phyloP scores from a whole-genome alignment of 2,888 invertebrate genomes.

The Pantelozetes paolii region DNA sequence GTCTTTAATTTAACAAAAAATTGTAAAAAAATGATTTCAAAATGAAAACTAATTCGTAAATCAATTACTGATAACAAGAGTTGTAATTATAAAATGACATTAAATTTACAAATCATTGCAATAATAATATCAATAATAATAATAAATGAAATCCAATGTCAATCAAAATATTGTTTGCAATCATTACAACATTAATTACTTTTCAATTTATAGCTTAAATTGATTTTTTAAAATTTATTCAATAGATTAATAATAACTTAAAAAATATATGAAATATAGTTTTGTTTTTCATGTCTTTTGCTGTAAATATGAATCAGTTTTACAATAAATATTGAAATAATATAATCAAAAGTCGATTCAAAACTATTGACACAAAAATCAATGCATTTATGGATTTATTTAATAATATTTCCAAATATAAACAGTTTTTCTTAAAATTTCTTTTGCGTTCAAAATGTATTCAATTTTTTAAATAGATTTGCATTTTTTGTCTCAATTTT shows the following conservation, averaged over 20 bases:
- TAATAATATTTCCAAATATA: slow-evolving; percentile 8
- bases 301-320: neutral
- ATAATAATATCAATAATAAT: too few species aligned
- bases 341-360: neutral
- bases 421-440: slow-evolving; percentile 9
- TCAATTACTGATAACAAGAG: too few species aligned
- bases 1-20: too few species aligned
- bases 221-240: neutral
- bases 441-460: neutral
- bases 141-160: too few species aligned
- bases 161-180: too few species aligned
- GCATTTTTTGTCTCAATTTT: neutral
- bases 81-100: too few species aligned
- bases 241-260: neutral
- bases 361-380: slow-evolving; percentile 4
- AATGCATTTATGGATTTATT: neutral
- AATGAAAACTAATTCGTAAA: too few species aligned
- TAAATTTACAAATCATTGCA: too few species aligned
- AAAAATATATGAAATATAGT: slow-evolving; percentile 6
- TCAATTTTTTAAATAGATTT: slow-evolving; percentile 23
- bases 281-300: too few species aligned
- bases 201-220: too few species aligned
- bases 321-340: neutral
- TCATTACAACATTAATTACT: too few species aligned
- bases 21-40: too few species aligned